These are phyloP conservation scores for Melanotus villosus DNA, from an alignment of 2,888 invertebrate genomes.

Conservation along the genomic window DNA sequence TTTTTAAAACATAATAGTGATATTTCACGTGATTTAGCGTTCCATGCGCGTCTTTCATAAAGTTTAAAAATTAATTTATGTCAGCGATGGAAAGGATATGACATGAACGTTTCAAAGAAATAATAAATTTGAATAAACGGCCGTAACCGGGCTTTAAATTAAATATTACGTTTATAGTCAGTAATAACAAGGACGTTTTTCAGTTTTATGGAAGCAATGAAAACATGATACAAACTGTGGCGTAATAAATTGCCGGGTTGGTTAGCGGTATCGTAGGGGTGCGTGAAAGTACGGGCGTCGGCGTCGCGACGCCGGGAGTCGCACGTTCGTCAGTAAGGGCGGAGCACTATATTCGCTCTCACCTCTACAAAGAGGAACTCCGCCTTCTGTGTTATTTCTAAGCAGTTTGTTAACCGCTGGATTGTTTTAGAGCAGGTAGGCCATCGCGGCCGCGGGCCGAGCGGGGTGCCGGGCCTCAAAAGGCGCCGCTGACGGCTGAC, in stretches of 20 bases:
- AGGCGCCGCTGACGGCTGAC: slow-evolving; percentile 70
- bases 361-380: slow-evolving; percentile 64
- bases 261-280: slow-evolving; percentile 26
- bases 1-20: no score
- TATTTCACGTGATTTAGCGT: no score
- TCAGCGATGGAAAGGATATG: no score
- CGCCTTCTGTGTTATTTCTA: slow-evolving; percentile 65
- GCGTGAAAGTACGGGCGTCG: slow-evolving; percentile 49
- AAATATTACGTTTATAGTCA: slow-evolving; percentile 38
- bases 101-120: background rate
- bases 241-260: slow-evolving; percentile 39
- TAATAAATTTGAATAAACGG: slow-evolving; percentile 18
- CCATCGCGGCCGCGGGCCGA: slow-evolving; percentile 70
- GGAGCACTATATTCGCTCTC: slow-evolving; percentile 61
- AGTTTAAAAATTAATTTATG: no score
- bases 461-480: slow-evolving; percentile 63
- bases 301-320: slow-evolving; percentile 59
- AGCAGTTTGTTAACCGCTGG: slow-evolving; percentile 67
- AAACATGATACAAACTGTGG: slow-evolving; percentile 40
- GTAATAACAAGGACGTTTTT: slow-evolving; percentile 40
- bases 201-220: slow-evolving; percentile 33
- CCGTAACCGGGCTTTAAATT: slow-evolving; percentile 21
- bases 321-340: slow-evolving; percentile 58
- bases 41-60: no score
- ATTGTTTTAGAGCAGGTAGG: slow-evolving; percentile 66